Base-by-base conservation (phyloP, 2,888 invertebrate species). In the Cheilosia vulpina region DNA sequence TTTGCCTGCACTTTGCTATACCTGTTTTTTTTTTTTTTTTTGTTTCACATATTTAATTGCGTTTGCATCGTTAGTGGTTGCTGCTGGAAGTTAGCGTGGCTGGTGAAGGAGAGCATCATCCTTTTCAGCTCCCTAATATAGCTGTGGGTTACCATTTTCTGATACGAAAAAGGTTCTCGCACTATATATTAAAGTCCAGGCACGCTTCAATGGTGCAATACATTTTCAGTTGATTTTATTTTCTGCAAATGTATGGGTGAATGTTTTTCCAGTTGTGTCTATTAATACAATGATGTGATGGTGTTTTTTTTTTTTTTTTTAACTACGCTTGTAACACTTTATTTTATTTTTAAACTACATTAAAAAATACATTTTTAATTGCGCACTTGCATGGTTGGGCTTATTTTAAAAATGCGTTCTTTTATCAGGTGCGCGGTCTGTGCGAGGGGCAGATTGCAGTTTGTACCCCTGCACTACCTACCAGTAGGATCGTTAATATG, bases 11-110 rank as follows among this genome's bases (percentile, higher is more conserved):
- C 53, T 69, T 63, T 55, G 52, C 27, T 43, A 45, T 45, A 73
- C 47, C 45, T 69, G 13, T 63, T 72, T 66, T 47, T 68, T 73
- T 38, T 68, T 77, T 69, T 31, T 73, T 38, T 68, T 77, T 69
- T 31, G 0, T 31, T 31, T 63, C 47, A 71, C 43, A 71, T 43
- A 80, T 76, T 85, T 85, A 85, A 85, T 80, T 85, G 85, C 85
- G 81, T 85, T 76, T 85, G 73, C 80, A 72, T 85, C 80, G 85
- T 85, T 85, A 85, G 85, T 85, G 77, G 81, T 80, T 77, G 77
- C 71, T 65, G 52, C n/a, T 17, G 69, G 21, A 21, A 27, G 57
- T 52, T 34, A 21, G 9, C 6, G 60, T 47, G 17, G 57, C 21
- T 34, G 57, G 53, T 21, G 13, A 47, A 47, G 50, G 17, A 11